phyloP scores from a whole-genome alignment of 2,888 invertebrate species.

The Maniola hyperantus region DNA sequence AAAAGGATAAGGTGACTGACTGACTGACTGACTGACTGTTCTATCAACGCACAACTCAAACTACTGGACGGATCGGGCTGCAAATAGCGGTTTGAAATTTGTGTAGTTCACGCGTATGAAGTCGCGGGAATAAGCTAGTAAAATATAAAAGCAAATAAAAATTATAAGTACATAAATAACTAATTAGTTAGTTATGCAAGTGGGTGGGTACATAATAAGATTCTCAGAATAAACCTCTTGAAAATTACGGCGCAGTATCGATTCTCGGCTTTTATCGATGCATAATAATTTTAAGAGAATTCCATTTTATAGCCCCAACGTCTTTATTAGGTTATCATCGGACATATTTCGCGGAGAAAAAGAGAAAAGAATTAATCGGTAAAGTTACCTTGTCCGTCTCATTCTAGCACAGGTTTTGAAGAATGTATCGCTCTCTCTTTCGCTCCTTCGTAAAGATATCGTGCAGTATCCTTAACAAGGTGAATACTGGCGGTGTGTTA shows the following conservation, averaged over 20 bases:
- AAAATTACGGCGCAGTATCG: background rate
- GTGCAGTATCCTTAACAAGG: constrained; percentile 22
- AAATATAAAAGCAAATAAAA: too few species aligned
- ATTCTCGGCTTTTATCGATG: constrained; percentile 8
- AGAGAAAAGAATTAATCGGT: constrained; percentile 13
- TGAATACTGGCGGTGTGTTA: constrained; percentile 35
- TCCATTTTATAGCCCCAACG: constrained; percentile 6
- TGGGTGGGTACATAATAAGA: background rate
- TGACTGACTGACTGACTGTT: too few species aligned
- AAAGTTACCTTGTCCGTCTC: constrained; percentile 9
- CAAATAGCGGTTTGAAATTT: too few species aligned
- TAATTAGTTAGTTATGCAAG: background rate
- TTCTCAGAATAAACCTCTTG: background rate
- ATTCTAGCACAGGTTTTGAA: background rate
- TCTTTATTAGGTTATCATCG: constrained; percentile 19
- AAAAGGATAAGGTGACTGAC: too few species aligned
- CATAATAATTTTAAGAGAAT: constrained; percentile 19
- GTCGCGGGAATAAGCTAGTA: too few species aligned
- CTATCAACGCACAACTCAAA: too few species aligned
- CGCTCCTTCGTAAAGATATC: constrained; percentile 7
- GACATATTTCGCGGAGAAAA: constrained; percentile 20
- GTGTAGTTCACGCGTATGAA: too few species aligned
- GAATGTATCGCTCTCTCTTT: constrained; percentile 10
- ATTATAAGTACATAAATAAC: background rate
- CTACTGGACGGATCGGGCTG: too few species aligned